Conservation (phyloP, 2,113 vertebrate species). For the Heloderma charlesbogerti region DNA sequence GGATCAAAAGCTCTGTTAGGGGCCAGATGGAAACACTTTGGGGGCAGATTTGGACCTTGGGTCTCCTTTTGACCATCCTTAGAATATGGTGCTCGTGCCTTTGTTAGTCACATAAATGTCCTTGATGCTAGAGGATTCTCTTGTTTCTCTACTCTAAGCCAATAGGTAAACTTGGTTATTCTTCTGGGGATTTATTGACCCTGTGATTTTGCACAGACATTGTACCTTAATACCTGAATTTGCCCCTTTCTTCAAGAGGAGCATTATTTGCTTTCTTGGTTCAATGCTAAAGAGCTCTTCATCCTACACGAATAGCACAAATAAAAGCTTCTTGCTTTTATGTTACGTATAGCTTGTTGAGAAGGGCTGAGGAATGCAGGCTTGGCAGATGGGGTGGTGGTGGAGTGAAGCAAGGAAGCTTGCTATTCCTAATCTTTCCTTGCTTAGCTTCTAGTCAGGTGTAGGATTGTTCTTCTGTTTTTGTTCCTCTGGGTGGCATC, state of each 20-base stretch:
- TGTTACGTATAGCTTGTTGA: conserved; percentile 45
- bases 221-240: rapidly evolving
- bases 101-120: not conserved
- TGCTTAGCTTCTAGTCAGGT: conserved; percentile 40
- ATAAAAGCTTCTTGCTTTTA: conserved; percentile 8
- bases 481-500: conserved; percentile 71
- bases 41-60: not conserved
- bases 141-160: not conserved
- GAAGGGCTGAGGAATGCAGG: conserved; percentile 34
- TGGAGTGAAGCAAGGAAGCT: conserved; percentile 30
- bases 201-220: rapidly evolving
- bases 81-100: not conserved
- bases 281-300: not conserved
- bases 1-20: not conserved
- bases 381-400: not conserved
- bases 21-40: not conserved
- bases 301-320: conserved; percentile 25
- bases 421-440: conserved; percentile 49
- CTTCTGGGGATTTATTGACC: not conserved
- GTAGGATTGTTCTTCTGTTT: conserved; percentile 32
- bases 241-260: conserved; percentile 18
- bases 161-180: not conserved
- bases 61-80: not conserved
- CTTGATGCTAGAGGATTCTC: not conserved
- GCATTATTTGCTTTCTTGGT: conserved; percentile 8